A percentile compares a stretch with the other conserved stretches of the same genome.
Conservation (phyloP, 2,113 vertebrate species). For the Pteronura brasiliensis region DNA sequence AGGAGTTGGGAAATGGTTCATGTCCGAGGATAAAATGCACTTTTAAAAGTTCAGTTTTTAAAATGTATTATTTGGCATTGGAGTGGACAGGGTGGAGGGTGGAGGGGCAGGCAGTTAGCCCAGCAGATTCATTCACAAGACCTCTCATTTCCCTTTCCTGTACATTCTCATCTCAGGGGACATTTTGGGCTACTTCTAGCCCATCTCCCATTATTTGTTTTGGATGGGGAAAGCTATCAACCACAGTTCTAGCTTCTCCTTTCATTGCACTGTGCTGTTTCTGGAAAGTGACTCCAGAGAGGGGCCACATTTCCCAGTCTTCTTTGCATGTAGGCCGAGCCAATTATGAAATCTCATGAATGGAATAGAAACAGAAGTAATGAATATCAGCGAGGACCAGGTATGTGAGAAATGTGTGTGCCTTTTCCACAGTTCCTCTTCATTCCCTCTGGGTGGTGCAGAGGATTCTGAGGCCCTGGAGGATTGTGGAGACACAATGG, state of each 20-base stretch:
- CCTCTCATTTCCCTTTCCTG: background rate
- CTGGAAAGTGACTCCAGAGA: background rate
- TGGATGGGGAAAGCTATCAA: too few species aligned
- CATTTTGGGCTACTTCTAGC: background rate
- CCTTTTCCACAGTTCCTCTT: background rate
- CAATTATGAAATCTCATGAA: background rate
- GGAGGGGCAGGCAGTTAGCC: too few species aligned
- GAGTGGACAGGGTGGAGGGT: too few species aligned
- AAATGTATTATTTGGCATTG: background rate
- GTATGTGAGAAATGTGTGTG: background rate
- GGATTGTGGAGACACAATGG: too few species aligned
- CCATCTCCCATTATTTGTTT: too few species aligned
- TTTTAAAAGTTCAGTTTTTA: background rate
- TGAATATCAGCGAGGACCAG: too few species aligned
- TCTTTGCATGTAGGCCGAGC: too few species aligned
- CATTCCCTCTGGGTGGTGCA: background rate
- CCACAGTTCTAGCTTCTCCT: background rate
- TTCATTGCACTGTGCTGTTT: background rate
- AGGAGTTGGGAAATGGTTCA: background rate
- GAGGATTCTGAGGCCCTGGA: background rate
- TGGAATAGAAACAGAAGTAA: too few species aligned
- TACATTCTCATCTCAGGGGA: background rate
- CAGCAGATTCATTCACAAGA: background rate
- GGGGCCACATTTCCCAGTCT: background rate
- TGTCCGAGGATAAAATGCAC: background rate